Evolutionary conservation across 2,113 vertebrate genomes (phyloP).

Genomic region (Etheostoma spectabile): DNA sequence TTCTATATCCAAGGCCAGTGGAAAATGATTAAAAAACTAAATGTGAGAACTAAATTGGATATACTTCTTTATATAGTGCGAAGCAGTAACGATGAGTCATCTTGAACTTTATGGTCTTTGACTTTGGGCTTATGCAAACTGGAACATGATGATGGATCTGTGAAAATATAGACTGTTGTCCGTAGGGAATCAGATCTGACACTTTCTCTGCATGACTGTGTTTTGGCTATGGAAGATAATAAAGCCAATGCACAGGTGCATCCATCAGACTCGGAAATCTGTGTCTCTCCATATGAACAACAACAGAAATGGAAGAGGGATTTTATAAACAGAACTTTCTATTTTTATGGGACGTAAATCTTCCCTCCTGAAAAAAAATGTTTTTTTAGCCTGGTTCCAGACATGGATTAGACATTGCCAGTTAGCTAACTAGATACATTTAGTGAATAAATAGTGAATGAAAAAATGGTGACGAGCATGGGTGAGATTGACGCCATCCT

Average conservation of each 20-base stretch:
- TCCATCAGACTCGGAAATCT: not conserved
- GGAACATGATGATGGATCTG: slow-evolving; percentile 45
- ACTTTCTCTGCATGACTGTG: slow-evolving; percentile 22
- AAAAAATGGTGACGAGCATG: not conserved
- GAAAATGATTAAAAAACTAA: slow-evolving; percentile 22
- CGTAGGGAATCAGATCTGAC: slow-evolving; percentile 30
- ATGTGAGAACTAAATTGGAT: slow-evolving; percentile 21
- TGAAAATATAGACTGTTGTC: slow-evolving; percentile 49
- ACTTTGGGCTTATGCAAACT: slow-evolving; percentile 49
- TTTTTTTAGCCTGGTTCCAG: not conserved
- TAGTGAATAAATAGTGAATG: not conserved
- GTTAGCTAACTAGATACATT: not conserved
- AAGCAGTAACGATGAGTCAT: slow-evolving; percentile 62
- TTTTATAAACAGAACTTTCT: slow-evolving; percentile 5
- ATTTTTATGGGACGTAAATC: not conserved
- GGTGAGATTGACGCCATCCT: too few relatives aligned
- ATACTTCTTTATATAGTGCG: not conserved
- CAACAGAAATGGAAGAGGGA: not conserved
- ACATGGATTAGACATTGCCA: not conserved
- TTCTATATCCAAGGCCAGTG: slow-evolving; percentile 14
- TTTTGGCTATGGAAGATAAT: slow-evolving; percentile 8
- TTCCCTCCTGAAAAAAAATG: not conserved
- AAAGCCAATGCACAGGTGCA: not conserved
- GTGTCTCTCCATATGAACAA: not conserved
- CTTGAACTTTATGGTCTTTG: slow-evolving; percentile 21